phyloP scores from a whole-genome alignment of 1,140 invertebrate species.

The Ceratina japonica region DNA sequence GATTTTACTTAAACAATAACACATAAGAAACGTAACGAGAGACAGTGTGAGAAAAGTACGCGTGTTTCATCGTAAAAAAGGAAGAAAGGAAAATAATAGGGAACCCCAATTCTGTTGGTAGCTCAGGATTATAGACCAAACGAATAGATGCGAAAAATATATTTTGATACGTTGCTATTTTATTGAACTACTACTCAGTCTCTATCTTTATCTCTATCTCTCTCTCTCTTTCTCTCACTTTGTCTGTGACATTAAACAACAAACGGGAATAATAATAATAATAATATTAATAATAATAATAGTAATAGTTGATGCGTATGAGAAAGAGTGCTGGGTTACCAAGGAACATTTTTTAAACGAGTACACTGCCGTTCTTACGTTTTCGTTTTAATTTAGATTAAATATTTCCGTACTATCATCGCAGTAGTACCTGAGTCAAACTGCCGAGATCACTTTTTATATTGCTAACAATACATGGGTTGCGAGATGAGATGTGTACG shows the following conservation, averaged over 20 bases:
- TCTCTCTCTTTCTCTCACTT: constrained; percentile 56
- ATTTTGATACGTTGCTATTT: constrained; percentile 79
- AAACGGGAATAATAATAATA: constrained; percentile 30
- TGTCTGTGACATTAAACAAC: constrained; percentile 10
- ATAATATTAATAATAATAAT: too few relatives aligned
- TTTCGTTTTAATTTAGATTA: constrained; percentile 39
- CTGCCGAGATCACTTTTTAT: constrained; percentile 52
- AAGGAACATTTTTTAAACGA: constrained; percentile 31
- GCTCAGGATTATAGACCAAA: constrained; percentile 73
- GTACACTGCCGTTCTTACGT: constrained; percentile 50
- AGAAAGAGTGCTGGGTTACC: constrained; percentile 55
- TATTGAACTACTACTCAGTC: constrained; percentile 64
- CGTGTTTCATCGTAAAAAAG: constrained; percentile 32
- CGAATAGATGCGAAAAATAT: constrained; percentile 73
- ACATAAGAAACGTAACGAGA: constrained; percentile 6
- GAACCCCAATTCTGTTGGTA: constrained; percentile 68
- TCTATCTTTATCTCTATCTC: constrained; percentile 47
- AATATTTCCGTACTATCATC: constrained; percentile 34
- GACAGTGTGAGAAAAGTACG: too few relatives aligned
- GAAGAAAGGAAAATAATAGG: constrained; percentile 57
- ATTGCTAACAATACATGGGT: too few relatives aligned
- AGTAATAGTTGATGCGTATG: constrained; percentile 51
- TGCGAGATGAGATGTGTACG: too few relatives aligned
- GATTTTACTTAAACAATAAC: constrained; percentile 62
- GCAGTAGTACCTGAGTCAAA: constrained; percentile 67